These are phyloP conservation scores for Eulacestoma nigropectus DNA, from an alignment of 2,113 vertebrate species.

Conservation along the genomic window DNA sequence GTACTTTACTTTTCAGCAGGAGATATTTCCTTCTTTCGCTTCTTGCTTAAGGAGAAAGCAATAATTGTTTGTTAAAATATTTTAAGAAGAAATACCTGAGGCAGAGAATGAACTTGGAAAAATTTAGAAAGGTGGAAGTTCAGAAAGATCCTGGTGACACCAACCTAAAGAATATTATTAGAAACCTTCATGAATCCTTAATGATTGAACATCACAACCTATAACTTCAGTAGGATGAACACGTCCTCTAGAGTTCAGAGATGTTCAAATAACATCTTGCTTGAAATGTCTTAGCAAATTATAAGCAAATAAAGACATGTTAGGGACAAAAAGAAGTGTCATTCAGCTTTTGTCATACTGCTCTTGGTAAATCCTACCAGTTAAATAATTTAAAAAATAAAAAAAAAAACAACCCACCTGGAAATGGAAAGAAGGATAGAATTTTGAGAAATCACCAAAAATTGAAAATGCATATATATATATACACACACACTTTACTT, in stretches of 20 bases:
- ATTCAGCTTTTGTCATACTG: neutral
- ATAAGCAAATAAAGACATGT: neutral
- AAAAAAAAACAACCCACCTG: no score
- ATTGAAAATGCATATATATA: rapidly evolving
- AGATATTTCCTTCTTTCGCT: neutral
- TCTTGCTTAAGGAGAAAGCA: neutral
- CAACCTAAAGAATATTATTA: neutral
- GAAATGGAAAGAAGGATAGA: neutral
- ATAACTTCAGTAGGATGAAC: neutral
- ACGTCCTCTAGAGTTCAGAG: neutral
- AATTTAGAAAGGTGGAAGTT: neutral
- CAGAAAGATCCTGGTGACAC: neutral
- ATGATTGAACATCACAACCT: neutral
- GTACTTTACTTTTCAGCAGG: neutral
- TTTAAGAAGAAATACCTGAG: neutral
- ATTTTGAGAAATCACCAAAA: neutral
- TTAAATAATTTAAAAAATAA: neutral
- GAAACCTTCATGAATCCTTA: neutral
- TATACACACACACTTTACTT: no score
- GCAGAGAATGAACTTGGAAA: neutral
- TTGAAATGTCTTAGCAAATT: neutral
- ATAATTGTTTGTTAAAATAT: neutral
- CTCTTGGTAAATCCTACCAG: neutral
- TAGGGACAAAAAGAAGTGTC: neutral
- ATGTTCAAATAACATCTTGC: neutral